Evolutionary conservation across 2,797 vertebrate genomes (phyloP).

Genomic region (Chelon auratus): DNA sequence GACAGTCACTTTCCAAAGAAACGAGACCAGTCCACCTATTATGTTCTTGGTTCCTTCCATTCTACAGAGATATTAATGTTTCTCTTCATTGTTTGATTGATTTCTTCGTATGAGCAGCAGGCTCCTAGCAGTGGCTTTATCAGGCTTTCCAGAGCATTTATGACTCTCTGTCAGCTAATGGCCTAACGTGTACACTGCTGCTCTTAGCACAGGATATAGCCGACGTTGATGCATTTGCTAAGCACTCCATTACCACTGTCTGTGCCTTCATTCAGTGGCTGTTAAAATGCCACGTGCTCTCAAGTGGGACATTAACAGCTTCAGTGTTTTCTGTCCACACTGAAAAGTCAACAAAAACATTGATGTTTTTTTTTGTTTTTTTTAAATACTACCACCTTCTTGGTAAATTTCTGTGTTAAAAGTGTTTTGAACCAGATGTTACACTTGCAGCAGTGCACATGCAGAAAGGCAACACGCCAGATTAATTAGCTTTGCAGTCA

Average conservation of each 20-base stretch:
- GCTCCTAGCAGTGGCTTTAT: conserved; percentile 73
- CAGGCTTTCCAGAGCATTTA: conserved; percentile 78
- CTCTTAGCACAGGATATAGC: conserved; percentile 82
- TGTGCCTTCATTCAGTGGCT: conserved; percentile 60
- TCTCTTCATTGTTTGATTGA: conserved; percentile 73
- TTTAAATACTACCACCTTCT: background rate
- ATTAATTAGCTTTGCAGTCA: background rate
- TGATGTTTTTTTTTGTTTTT: conserved; percentile 1
- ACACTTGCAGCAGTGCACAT: background rate
- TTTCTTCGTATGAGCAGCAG: conserved; percentile 69
- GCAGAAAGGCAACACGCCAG: background rate
- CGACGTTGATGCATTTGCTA: conserved; percentile 70
- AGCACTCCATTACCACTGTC: conserved; percentile 72
- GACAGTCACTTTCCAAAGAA: conserved; percentile 4
- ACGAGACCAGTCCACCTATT: conserved; percentile 55
- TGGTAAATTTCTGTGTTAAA: background rate
- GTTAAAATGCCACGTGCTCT: conserved; percentile 71
- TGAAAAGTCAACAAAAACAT: conserved; percentile 52
- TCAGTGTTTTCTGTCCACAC: conserved; percentile 8
- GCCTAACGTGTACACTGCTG: conserved; percentile 64
- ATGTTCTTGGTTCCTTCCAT: conserved; percentile 27
- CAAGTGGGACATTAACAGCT: conserved; percentile 64
- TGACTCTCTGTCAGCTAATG: conserved; percentile 76
- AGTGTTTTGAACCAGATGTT: background rate
- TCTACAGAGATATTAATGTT: conserved; percentile 64